Evolutionary conservation across 2,888 invertebrate species (phyloP), one percentile per base, ranked within the genome.

Genomic region (Dolichomitus sp.): DNA sequence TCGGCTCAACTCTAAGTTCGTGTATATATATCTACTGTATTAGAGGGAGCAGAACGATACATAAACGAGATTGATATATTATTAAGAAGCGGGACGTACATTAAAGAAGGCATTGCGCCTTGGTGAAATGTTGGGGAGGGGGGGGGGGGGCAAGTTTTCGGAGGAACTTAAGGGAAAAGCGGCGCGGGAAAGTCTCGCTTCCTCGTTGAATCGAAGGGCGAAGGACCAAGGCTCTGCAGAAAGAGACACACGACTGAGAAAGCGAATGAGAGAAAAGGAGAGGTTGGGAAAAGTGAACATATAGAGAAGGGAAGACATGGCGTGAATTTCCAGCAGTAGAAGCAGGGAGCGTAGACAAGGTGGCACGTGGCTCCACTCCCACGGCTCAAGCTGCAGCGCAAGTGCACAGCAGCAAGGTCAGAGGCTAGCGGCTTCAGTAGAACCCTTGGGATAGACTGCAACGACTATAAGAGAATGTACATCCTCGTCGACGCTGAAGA

Each of bases 1-100:
- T 72, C 73, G 48, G 37, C 9, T 40, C 37, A 11, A 37, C 37
- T 19, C 37, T 2, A 23, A 2, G 23, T 33, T 33, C 45, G 27
- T 45, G 30, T 63, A 61, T 68, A 59, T 65, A 69, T 33, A 48
- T 11, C 52, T 6, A 40, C 52, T n/a, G 68, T 14, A 42, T 14
- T 45, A 45, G 59, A 30, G 68, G 42, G 12, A 70, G 82, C 42
- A 65, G 66, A 83, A 75, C 70, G 82, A 80, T 85, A 83, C 86
- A 87, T 90, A 90, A 91, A 89, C 87, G 87, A 88, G 91, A 92
- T 92, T 92, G 91, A 92, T 92, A 89, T 91, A 92, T 92, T 92
- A 92, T 92, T 92, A 90, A 91, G 89, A 87, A 85, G 63, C 27
- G 68, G 59, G 63, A 45, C 87, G 84, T 87, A 88, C 89, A 91